Evolutionary conservation across 2,888 invertebrate genomes (phyloP).

Genomic region (Acleris laterana): DNA sequence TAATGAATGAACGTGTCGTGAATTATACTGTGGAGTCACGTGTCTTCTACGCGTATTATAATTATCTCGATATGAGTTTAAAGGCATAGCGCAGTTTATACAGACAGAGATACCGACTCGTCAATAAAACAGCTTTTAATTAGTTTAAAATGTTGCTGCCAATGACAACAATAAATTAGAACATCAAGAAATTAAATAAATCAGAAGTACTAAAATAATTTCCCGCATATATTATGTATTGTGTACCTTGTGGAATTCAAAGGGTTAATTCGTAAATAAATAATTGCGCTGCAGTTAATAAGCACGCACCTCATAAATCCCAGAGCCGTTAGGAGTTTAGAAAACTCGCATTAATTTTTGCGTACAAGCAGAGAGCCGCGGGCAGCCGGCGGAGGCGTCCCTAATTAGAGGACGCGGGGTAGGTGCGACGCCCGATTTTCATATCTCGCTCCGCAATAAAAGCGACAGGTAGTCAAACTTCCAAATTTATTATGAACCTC

Average conservation of each 20-base stretch:
- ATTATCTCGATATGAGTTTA: too few relatives aligned
- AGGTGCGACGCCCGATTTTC: slow-evolving; percentile 11
- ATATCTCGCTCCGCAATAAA: slow-evolving; percentile 25
- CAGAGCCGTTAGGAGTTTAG: slow-evolving; percentile 29
- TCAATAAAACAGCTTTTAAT: too few relatives aligned
- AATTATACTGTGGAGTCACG: too few relatives aligned
- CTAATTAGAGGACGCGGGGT: slow-evolving; percentile 29
- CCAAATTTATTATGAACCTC: slow-evolving; percentile 3
- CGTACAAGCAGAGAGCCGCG: slow-evolving; percentile 21
- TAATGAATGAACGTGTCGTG: too few relatives aligned
- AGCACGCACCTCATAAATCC: slow-evolving; percentile 34
- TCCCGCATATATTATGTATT: too few relatives aligned
- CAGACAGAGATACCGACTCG: too few relatives aligned
- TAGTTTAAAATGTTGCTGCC: too few relatives aligned
- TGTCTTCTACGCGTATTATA: too few relatives aligned
- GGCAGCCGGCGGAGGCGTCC: slow-evolving; percentile 23
- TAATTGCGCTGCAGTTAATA: slow-evolving; percentile 30
- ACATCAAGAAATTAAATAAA: too few relatives aligned
- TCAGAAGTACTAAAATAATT: too few relatives aligned
- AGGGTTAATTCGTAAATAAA: slow-evolving; percentile 20
- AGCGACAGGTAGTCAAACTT: slow-evolving; percentile 17
- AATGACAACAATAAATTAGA: too few relatives aligned
- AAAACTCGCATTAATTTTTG: slow-evolving; percentile 36
- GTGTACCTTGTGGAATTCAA: not conserved
- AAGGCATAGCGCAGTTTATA: too few relatives aligned